Base-by-base conservation (phyloP, 2,113 vertebrate species). In the Myiopsitta monachus region DNA sequence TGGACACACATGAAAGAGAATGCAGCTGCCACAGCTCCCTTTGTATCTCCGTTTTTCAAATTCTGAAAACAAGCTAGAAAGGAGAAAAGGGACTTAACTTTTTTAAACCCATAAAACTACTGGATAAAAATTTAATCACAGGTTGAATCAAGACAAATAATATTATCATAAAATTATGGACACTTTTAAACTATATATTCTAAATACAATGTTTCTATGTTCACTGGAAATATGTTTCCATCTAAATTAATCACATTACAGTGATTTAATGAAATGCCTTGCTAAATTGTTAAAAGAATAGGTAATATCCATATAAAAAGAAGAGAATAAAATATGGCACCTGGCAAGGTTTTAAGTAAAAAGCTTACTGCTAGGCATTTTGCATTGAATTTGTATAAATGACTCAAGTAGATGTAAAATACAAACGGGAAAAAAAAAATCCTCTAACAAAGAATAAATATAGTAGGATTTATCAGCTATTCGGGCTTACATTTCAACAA, bases 1-100 rank as follows among this genome's bases (percentile, higher is more conserved):
- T 94, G 96, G 94, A 93, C 87, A 91, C 85, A 96, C 95, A 96
- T 96, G 87, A 97, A 97, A 97, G 94, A 94, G 78, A 95, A 94
- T 92, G 92, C 95, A 94, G 87, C 93, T 95, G 94, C 94, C 95
- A 94, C 88, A 96, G 93, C 57, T 95, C 57, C 91, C 94, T 95
- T 96, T 97, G 83, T 94, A 86, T 77, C 49, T 89, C 75, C 21
- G 14, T 86, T 96, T 94, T 96, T 97, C 93, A 95, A 92, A 96
- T 92, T 96, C 95, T 94, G 87, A 95, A 97, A 96, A 96, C 92
- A 96, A 92, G 55, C 81, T 91, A 90, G 95, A 91, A 95, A 74
- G 84, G 41, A 92, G 84, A 94, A 94, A 95, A 94, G 62, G 33
- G 76, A 92, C 78, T 94, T 81, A 94, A 91, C 87, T 91, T 94